Conservation (phyloP, 2,888 invertebrate genomes). For the Mesochorus sp. region DNA sequence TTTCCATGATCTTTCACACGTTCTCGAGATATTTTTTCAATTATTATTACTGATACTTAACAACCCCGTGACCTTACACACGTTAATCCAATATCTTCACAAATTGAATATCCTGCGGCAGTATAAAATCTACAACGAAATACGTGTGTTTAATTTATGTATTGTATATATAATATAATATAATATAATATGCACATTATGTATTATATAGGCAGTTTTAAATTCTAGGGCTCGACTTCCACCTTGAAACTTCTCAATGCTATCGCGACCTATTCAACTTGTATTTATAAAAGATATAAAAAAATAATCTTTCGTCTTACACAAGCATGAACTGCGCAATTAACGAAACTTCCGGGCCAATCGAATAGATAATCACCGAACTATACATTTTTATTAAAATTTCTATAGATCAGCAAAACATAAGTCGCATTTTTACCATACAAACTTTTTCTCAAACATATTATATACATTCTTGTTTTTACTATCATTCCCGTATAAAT, state of each 20-base stretch:
- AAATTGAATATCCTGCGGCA: conserved; percentile 14
- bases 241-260: not conserved
- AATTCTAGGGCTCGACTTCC: not conserved
- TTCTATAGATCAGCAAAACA: too few relatives aligned
- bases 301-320: not conserved
- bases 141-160: conserved; percentile 8
- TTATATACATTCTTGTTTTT: too few relatives aligned
- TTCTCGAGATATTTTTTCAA: not conserved
- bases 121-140: conserved; percentile 62
- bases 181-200: not conserved
- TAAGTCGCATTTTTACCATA: too few relatives aligned
- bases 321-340: not conserved
- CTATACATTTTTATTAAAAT: too few relatives aligned
- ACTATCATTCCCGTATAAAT: too few relatives aligned
- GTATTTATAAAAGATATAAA: not conserved
- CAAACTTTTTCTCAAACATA: not conserved
- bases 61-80: not conserved
- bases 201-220: not conserved
- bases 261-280: conserved; percentile 8
- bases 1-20: not conserved
- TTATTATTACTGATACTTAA: not conserved
- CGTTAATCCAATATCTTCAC: conserved; percentile 1
- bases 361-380: too few relatives aligned
- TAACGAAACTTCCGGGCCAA: not conserved
- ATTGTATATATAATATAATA: conserved; percentile 19